Evolutionary conservation across 2,888 invertebrate genomes (phyloP).

Genomic region (Orthosia cruda): DNA sequence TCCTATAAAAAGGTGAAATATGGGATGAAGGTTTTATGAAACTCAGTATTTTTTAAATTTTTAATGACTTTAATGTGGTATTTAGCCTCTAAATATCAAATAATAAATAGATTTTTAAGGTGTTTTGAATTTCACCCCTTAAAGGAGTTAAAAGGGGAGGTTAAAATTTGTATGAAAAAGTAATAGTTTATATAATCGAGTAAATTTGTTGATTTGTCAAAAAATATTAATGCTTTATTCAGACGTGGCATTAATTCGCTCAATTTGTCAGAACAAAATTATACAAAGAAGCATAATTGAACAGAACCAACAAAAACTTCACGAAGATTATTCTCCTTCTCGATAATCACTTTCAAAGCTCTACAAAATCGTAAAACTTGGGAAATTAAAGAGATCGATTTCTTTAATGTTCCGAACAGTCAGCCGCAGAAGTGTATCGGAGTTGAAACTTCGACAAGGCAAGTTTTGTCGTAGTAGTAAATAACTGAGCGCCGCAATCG

Average conservation of each 20-base stretch:
- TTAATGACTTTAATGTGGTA: no score
- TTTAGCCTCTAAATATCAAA: no score
- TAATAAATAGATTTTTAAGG: no score
- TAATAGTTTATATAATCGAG: no score
- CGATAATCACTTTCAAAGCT: conserved; percentile 44
- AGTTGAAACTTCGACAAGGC: conserved; percentile 65
- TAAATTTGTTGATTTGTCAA: not conserved
- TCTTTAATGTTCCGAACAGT: conserved; percentile 52
- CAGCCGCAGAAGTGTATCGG: conserved; percentile 60
- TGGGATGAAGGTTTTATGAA: no score
- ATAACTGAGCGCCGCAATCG: conserved; percentile 84
- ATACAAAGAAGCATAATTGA: conserved; percentile 31
- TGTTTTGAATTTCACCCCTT: no score
- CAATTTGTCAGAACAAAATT: conserved; percentile 46
- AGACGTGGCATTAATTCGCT: conserved; percentile 12
- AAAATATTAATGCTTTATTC: conserved; percentile 4
- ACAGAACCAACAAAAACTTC: conserved; percentile 25
- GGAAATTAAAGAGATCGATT: conserved; percentile 61
- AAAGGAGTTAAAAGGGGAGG: no score
- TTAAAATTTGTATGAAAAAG: no score
- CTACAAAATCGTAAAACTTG: conserved; percentile 43
- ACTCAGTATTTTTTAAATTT: no score
- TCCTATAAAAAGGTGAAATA: no score
- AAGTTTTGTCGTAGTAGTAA: conserved; percentile 80
- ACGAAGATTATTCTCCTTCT: conserved; percentile 27